Base-by-base conservation (phyloP, 2,113 vertebrate species). In the Sclerurus mexicanus region DNA sequence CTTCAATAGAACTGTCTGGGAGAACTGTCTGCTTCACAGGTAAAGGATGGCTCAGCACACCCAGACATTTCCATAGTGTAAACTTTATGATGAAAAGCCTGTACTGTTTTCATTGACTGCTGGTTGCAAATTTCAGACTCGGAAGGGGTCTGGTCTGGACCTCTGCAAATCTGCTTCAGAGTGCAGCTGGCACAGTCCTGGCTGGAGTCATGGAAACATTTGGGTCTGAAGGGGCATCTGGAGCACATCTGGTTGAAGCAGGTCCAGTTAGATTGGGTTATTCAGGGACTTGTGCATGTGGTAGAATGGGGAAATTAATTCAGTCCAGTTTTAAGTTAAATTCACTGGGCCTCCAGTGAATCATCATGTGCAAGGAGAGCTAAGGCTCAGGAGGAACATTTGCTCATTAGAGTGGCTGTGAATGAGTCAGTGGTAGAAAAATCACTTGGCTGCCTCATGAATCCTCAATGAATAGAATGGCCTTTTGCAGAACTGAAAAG, bases 151-250 rank as follows among this genome's bases (percentile, higher is more conserved):
- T 74, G 68, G 23, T 64, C 73, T 63, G 11, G 19, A 58, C 23
- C 27, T 62, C 66, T 67, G 56, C 56, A 50, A 50, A 27, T 23
- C 69, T 40, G 16, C 35, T n/a, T 64, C 56, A 44, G 44, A 12
- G 12, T 2, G 23, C 18, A 33, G 71, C 47, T 3, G 1, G 58
- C 0, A 0, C 33, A 60, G 23, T 37, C 40, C 66, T 12, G 12
- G 30, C 66, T 73, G 49, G 49, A 60, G 30, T 19, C 63, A 21
- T 0, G 9, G 52, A 64, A 87, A 85, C 1, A 3, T 46, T 58
- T n/a, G 42, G 31, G 12, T 73, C 81, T 63, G 59, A 58, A 58
- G 68, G 19, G 20, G 12, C 23, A 12, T 50, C 67, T 87, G 66
- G 78, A 85, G 56, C 4, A 4, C 46, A 40, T 68, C 72, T 90